phyloP scores from a whole-genome alignment of 2,797 vertebrate genomes.

The Scyliorhinus canicula region DNA sequence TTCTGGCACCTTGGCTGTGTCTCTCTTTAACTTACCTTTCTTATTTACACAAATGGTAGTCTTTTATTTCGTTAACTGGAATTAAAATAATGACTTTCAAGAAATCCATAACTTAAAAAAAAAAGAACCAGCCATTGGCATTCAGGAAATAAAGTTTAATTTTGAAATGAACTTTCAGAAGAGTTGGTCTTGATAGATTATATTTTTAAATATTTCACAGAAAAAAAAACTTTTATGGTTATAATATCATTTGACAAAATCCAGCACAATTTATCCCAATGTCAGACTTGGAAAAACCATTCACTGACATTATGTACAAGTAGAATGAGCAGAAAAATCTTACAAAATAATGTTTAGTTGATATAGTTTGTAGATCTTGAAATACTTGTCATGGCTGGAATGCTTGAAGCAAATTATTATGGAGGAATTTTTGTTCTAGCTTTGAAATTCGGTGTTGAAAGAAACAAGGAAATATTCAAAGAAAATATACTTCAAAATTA shows the following conservation, averaged over 20 bases:
- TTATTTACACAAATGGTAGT: neutral
- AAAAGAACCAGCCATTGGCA: neutral
- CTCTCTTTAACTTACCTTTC: neutral
- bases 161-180: neutral
- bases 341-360: neutral
- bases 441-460: neutral
- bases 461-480: neutral
- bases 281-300: neutral
- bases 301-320: neutral
- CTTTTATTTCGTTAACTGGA: neutral
- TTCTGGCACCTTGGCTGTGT: neutral
- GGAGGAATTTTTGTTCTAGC: neutral
- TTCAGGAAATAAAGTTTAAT: neutral
- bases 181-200: neutral
- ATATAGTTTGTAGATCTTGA: conserved; percentile 6
- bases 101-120: neutral
- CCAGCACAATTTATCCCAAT: neutral
- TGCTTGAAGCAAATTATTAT: neutral
- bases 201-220: neutral
- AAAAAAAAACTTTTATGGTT: neutral
- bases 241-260: neutral
- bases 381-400: conserved; percentile 10
- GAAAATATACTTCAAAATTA: neutral
- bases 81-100: neutral
- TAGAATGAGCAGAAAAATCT: neutral